These are phyloP conservation scores for Elaphurus davidianus DNA, from an alignment of 2,113 vertebrate species.

Conservation along the genomic window DNA sequence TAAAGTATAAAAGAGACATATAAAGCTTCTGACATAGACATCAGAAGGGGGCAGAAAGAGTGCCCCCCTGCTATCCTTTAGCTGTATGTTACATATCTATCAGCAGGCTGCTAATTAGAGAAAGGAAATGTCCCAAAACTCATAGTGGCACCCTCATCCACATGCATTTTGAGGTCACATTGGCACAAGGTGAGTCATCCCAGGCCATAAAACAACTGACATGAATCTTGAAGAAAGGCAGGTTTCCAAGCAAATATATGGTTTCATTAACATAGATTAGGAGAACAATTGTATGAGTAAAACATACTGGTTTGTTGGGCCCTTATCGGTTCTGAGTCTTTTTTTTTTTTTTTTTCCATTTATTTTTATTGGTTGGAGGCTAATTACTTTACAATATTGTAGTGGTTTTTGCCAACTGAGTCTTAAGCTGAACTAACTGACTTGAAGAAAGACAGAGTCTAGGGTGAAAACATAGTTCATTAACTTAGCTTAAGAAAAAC, in stretches of 20 bases:
- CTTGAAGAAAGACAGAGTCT: not conserved
- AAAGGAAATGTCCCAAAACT: not conserved
- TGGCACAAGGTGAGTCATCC: not conserved
- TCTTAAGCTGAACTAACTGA: not conserved
- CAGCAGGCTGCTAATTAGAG: not conserved
- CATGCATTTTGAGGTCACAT: not conserved
- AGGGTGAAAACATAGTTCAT: not conserved
- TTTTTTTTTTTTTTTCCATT: too few relatives aligned
- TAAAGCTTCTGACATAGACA: not conserved
- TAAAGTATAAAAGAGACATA: not conserved
- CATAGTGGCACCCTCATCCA: not conserved
- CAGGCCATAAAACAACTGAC: not conserved
- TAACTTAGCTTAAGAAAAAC: not conserved
- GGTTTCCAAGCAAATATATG: not conserved
- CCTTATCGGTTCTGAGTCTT: not conserved
- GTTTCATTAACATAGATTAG: not conserved
- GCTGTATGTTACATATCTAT: not conserved
- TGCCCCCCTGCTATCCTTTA: not conserved
- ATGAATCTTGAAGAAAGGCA: not conserved
- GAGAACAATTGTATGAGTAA: not conserved
- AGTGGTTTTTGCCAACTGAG: not conserved
- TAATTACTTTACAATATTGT: too few relatives aligned
- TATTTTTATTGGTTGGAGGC: too few relatives aligned
- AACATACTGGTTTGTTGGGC: not conserved
- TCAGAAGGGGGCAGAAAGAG: not conserved